Evolutionary conservation across 2,113 vertebrate genomes (phyloP), one percentile per base, ranked within the genome.

Genomic region (Lota lota): DNA sequence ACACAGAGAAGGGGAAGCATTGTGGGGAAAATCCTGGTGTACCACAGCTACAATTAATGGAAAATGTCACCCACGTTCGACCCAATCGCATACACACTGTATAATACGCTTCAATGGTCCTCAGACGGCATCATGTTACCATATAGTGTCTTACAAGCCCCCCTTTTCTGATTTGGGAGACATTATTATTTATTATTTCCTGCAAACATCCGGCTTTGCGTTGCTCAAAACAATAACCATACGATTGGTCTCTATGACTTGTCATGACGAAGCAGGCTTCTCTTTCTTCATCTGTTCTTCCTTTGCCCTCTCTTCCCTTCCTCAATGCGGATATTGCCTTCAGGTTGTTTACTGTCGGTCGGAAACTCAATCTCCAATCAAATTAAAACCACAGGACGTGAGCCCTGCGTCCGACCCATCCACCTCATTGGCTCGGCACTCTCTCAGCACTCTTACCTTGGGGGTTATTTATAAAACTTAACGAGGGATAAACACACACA

Each of bases 391-490:
- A 58, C 74, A 74, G 70, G 57, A 73, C 47, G 21, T 54, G 64
- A 79, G 65, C 73, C 15, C 59, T 59, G 17, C 61, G 63, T 71
- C 62, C 71, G 70, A 79, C 73, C 74, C 47, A 57, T 74, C 68
- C 67, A 51, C 66, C 68, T 5, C 53, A 56, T 56, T 17, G 70
- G 51, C 75, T 61, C 18, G 66, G 50, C 36, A 54, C 61, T 56
- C 60, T 33, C 12, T 58, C 36, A 73, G 8, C 71, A 57, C 74
- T 75, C 77, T 64, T 18, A 74, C 40, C 40, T 47, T 47, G 40
- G 40, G 40, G 78, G 80, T 81, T 78, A 79, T 86, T 84, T 85
- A 73, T 40, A 74, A 74, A 79, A 72, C 66, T 71, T 74, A 73
- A 75, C 59, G 67, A 75, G 67, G 63, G 66, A 72, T 76, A 63